Evolutionary conservation across 2,888 invertebrate species (phyloP).

Genomic region (Plebejus anna): DNA sequence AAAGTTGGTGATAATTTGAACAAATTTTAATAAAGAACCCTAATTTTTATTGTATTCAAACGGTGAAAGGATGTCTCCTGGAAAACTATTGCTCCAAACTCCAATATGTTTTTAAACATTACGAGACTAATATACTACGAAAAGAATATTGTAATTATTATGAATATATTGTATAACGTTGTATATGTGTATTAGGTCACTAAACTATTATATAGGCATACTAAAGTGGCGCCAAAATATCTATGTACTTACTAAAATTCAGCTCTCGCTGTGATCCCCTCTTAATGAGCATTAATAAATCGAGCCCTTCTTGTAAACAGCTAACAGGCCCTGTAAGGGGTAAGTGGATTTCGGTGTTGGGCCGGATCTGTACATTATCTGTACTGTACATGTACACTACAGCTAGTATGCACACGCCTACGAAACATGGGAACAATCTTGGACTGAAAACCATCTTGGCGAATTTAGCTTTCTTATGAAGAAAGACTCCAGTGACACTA

Average conservation of each 20-base stretch:
- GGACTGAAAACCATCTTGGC: neutral
- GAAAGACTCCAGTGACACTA: neutral
- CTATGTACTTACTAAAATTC: slow-evolving; percentile 71
- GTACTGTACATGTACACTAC: slow-evolving; percentile 36
- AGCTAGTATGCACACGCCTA: slow-evolving; percentile 12
- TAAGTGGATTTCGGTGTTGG: slow-evolving; percentile 79
- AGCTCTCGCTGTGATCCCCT: slow-evolving; percentile 68
- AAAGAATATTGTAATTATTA: too few species aligned
- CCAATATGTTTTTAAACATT: too few species aligned
- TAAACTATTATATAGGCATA: neutral
- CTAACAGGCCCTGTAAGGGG: slow-evolving; percentile 70
- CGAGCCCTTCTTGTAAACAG: slow-evolving; percentile 73
- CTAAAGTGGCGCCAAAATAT: slow-evolving; percentile 41
- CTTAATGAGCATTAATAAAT: slow-evolving; percentile 78
- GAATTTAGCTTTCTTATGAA: neutral
- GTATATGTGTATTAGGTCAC: neutral
- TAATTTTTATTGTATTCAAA: neutral
- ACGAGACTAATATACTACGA: too few species aligned
- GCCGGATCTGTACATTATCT: slow-evolving; percentile 62
- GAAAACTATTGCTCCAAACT: too few species aligned
- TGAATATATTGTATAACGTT: too few species aligned
- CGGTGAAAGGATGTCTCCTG: neutral
- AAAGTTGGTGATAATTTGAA: neutral
- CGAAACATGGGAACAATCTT: neutral
- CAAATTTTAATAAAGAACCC: neutral